Percentiles rank a stretch among this genome's conserved stretches.
phyloP scores from a whole-genome alignment of 1,140 invertebrate species.

The Leucophenga varia region DNA sequence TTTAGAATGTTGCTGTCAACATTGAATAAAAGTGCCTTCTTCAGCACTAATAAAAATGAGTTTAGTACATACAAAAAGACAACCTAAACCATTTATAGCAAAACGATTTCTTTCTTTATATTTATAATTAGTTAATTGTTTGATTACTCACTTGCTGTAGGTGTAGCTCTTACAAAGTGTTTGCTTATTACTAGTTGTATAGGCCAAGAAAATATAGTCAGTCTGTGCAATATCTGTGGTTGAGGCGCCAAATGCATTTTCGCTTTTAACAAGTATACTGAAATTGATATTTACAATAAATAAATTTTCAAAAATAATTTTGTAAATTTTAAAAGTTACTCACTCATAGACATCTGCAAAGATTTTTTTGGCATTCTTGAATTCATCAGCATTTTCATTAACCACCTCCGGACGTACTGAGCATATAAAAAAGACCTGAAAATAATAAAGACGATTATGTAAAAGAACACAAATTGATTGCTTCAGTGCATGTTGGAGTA shows the following conservation, averaged over 20 bases:
- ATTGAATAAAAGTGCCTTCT: too few species aligned
- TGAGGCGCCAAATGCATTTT: conserved; percentile 34
- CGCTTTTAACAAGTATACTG: conserved; percentile 40
- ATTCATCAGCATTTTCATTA: conserved; percentile 32
- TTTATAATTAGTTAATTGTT: too few species aligned
- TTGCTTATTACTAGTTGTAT: conserved; percentile 35
- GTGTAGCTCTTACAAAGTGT: conserved; percentile 41
- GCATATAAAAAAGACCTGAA: conserved; percentile 41
- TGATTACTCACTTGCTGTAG: conserved; percentile 43
- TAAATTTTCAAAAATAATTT: neutral
- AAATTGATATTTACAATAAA: neutral
- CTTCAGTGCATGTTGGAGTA: too few species aligned
- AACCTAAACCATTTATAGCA: too few species aligned
- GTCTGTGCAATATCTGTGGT: conserved; percentile 42
- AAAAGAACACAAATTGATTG: too few species aligned
- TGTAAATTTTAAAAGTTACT: conserved; percentile 8
- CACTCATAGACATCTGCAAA: conserved; percentile 46
- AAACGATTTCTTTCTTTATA: too few species aligned
- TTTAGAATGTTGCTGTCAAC: too few species aligned
- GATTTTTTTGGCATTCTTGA: conserved; percentile 44
- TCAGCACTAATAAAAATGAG: too few species aligned
- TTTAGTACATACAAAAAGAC: too few species aligned
- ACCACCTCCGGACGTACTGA: conserved; percentile 27
- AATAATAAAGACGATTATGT: too few species aligned
- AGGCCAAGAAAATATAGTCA: conserved; percentile 41